A percentile compares a stretch with the other conserved stretches of the same genome.
Evolutionary conservation across 2,797 vertebrate species (phyloP).

Genomic region (Onychomys leucogaster): DNA sequence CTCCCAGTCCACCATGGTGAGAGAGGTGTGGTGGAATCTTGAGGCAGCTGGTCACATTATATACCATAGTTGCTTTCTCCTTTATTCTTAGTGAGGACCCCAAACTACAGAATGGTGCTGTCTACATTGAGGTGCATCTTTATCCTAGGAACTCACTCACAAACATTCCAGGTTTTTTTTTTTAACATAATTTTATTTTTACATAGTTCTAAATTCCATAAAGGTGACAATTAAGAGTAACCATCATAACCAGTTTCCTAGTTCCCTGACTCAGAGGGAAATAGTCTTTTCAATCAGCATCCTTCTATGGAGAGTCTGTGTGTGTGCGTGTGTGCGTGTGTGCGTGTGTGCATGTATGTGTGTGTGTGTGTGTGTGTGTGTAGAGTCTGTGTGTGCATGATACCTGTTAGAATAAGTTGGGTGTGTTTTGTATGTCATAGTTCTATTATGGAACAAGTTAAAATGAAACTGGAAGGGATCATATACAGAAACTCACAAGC

Average conservation of each 20-base stretch:
- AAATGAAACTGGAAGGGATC: background rate
- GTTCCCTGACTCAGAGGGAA: background rate
- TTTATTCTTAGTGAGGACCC: no score
- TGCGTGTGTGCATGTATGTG: no score
- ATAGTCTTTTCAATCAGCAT: slow-evolving; percentile 13
- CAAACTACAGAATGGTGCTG: background rate
- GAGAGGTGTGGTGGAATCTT: background rate
- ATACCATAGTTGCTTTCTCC: background rate
- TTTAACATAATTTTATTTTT: background rate
- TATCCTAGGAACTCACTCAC: background rate
- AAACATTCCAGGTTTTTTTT: background rate
- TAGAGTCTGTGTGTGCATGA: no score
- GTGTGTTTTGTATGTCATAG: background rate
- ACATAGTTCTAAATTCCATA: background rate
- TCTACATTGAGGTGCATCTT: background rate
- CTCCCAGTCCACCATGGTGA: background rate
- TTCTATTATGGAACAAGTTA: slow-evolving; percentile 2
- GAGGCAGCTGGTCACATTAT: background rate
- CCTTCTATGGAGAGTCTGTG: background rate
- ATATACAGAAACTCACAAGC: background rate
- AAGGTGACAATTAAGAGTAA: background rate
- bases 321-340: no score
- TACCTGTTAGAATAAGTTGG: background rate
- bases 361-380: no score
- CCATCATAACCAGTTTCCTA: background rate